Evolutionary conservation across 2,797 vertebrate genomes (phyloP), one percentile per base, ranked within the genome.

Genomic region (Amblyopsis hoosieri): DNA sequence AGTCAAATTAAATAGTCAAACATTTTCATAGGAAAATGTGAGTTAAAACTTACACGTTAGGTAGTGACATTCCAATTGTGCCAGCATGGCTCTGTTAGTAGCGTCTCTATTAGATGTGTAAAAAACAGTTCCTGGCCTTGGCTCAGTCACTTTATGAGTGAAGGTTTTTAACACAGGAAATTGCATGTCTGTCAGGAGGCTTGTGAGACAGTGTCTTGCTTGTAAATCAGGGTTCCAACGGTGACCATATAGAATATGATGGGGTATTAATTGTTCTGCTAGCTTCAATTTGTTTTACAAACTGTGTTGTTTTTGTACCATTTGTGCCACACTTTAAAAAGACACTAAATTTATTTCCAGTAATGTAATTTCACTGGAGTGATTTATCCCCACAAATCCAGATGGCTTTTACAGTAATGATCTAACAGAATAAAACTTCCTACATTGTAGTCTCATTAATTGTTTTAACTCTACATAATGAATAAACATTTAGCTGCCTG

Each of bases 121-220:
- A 76, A 61, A 64, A 75, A 81, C 71, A 63, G 53, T 78, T 70
- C 78, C 75, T 79, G 69, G 74, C 63, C 46, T 10, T 71, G 56
- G 64, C 49, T 71, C 53, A 12, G n/a, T 67, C 63, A 66, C 48
- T 66, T 60, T 62, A 60, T 65, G 83, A 71, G 82, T 73, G 75
- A 77, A 55, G 71, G 74, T 83, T 86, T 85, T 74, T 86, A 77
- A 69, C 86, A 86, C 90, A 90, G 90, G 89, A 91, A 88, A 90
- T 90, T 90, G 83, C 78, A 61, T 51, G 84, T 84, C 83, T 86
- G 85, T 90, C 75, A 73, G 76, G 75, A 72, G 81, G 75, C 78
- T 78, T 82, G 80, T 58, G 82, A 76, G 79, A 81, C 81, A 60
- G 71, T 45, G 53, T 74, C 62, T 70, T 31, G 66, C 78, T 76